These are phyloP conservation scores for Eumaeus atala DNA, from an alignment of 1,140 invertebrate genomes.

Conservation along the genomic window DNA sequence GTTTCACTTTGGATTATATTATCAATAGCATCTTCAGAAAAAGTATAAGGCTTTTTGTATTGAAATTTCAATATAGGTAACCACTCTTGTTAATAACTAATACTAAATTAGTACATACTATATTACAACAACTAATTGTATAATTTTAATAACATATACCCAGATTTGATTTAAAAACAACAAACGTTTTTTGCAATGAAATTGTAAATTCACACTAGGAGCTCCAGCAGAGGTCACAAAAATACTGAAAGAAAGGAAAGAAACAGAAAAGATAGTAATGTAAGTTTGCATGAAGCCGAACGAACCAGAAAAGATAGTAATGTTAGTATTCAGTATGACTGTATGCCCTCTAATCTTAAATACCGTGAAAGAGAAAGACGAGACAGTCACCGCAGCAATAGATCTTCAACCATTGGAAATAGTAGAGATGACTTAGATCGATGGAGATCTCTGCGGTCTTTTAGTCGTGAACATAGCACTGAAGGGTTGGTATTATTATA, in stretches of 20 bases:
- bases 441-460: slow-evolving; percentile 62
- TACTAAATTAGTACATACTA: too few relatives aligned
- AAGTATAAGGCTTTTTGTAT: too few relatives aligned
- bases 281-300: slow-evolving; percentile 50
- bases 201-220: slow-evolving; percentile 26
- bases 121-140: too few relatives aligned
- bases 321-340: slow-evolving; percentile 53
- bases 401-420: slow-evolving; percentile 63
- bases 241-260: slow-evolving; percentile 58
- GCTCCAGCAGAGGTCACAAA: slow-evolving; percentile 54
- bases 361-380: slow-evolving; percentile 52
- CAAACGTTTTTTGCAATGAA: too few relatives aligned
- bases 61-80: too few relatives aligned
- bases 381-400: slow-evolving; percentile 62
- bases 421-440: slow-evolving; percentile 63
- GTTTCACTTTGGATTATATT: too few relatives aligned
- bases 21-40: too few relatives aligned
- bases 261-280: slow-evolving; percentile 54
- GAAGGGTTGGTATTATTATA: slow-evolving; percentile 41
- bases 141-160: too few relatives aligned
- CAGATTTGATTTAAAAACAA: too few relatives aligned
- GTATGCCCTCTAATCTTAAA: slow-evolving; percentile 35
- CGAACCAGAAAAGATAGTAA: slow-evolving; percentile 53
- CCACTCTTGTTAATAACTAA: too few relatives aligned
- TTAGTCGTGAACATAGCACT: slow-evolving; percentile 60